These are phyloP conservation scores for Geodia barretti DNA, from an alignment of 37 sponge, comb jelly and placozoan genomes.

Conservation along the genomic window DNA sequence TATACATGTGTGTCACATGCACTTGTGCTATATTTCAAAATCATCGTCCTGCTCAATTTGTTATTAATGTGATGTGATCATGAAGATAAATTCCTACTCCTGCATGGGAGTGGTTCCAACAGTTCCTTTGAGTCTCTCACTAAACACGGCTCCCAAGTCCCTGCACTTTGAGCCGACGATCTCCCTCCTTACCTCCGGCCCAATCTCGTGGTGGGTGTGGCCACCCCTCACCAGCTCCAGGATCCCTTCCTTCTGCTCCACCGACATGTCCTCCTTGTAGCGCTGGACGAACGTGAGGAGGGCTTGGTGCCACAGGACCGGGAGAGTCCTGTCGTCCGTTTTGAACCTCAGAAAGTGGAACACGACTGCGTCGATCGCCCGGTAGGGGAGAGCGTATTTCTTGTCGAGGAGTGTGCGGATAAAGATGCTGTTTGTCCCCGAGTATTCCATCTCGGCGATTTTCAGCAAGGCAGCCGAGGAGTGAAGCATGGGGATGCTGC, in stretches of 20 bases:
- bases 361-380: conserved; percentile 90
- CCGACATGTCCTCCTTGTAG: conserved; percentile 94
- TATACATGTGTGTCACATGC: background rate
- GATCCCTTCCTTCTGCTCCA: conserved; percentile 92
- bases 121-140: conserved; percentile 2
- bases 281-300: conserved; percentile 89
- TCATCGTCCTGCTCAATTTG: no score
- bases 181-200: conserved; percentile 77
- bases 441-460: conserved; percentile 96
- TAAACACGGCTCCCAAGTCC: conserved; percentile 51
- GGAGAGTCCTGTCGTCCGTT: conserved; percentile 71
- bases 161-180: conserved; percentile 87
- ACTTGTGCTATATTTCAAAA: background rate
- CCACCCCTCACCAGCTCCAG: conserved; percentile 63
- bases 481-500: conserved; percentile 92
- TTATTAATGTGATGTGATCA: background rate
- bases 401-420: conserved; percentile 93
- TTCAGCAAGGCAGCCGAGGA: conserved; percentile 94
- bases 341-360: conserved; percentile 82
- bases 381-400: conserved; percentile 94
- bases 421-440: conserved; percentile 94
- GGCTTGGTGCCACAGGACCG: conserved; percentile 97
- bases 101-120: background rate
- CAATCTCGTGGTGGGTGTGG: conserved; percentile 67
- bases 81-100: background rate